These are phyloP conservation scores for Enteromius radiatus DNA, from an alignment of 2,797 vertebrate species.

Conservation along the genomic window DNA sequence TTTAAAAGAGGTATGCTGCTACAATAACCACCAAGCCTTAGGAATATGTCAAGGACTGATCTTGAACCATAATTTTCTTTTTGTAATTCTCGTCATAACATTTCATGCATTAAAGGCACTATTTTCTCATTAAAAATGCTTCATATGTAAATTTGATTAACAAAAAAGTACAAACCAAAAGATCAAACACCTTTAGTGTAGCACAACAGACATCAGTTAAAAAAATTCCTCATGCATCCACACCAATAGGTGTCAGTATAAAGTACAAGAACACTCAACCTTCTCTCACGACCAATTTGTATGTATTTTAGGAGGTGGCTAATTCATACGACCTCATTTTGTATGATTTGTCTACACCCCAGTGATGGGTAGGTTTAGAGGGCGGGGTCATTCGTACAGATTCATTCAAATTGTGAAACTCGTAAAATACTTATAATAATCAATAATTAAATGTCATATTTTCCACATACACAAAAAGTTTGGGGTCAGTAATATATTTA, in stretches of 20 bases:
- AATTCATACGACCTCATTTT: too few relatives aligned
- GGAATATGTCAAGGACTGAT: slow-evolving; percentile 18
- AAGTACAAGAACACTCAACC: neutral
- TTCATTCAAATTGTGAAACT: too few relatives aligned
- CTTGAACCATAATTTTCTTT: neutral
- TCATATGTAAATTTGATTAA: neutral
- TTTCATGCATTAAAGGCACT: neutral
- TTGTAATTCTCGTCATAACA: neutral
- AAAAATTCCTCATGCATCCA: neutral
- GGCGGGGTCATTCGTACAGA: too few relatives aligned
- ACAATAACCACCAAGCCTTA: neutral
- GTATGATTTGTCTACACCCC: too few relatives aligned
- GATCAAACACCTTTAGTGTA: neutral
- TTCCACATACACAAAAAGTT: neutral
- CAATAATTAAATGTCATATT: too few relatives aligned
- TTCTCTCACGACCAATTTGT: too few relatives aligned
- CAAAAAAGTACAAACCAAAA: neutral
- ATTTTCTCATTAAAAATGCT: neutral
- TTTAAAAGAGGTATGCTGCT: slow-evolving; percentile 26
- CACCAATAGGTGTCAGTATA: neutral
- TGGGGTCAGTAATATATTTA: neutral
- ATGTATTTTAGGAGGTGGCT: too few relatives aligned
- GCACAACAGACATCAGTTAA: neutral
- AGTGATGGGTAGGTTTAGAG: too few relatives aligned
- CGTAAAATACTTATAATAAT: too few relatives aligned